Evolutionary conservation across 2,797 vertebrate species (phyloP).

Genomic region (Parauchenoglanis punctatus): DNA sequence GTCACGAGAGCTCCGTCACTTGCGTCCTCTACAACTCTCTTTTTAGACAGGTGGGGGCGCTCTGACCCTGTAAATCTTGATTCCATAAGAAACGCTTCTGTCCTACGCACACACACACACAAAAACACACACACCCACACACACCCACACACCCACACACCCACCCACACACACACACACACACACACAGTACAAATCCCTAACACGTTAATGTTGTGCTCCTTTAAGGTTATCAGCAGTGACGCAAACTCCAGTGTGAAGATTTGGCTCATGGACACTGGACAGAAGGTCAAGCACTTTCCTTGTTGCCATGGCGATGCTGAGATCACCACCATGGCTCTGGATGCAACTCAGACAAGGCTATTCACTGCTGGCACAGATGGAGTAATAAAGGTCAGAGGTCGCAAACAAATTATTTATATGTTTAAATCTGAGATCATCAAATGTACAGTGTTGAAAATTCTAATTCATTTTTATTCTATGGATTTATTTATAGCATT

Average conservation of each 20-base stretch:
- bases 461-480: not conserved
- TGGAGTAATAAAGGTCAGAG: constrained; percentile 74
- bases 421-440: not conserved
- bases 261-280: constrained; percentile 81
- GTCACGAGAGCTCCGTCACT: constrained; percentile 72
- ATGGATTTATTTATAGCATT: no score
- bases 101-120: not conserved
- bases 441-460: not conserved
- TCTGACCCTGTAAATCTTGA: constrained; percentile 42
- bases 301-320: constrained; percentile 81
- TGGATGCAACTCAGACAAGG: constrained; percentile 72
- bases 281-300: constrained; percentile 85
- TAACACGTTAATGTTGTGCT: constrained; percentile 45
- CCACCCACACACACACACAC: not conserved
- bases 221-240: constrained; percentile 77
- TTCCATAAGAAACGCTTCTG: not conserved
- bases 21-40: constrained; percentile 73
- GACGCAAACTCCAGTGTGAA: constrained; percentile 77
- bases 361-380: constrained; percentile 80
- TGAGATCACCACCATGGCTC: constrained; percentile 79
- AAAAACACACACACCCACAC: no score
- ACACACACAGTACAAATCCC: constrained; percentile 5
- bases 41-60: constrained; percentile 71
- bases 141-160: not conserved
- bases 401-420: not conserved